phyloP scores from a whole-genome alignment of 30 jellyfish, hydroid and myxozoan species.

The Chironex yamaguchii region DNA sequence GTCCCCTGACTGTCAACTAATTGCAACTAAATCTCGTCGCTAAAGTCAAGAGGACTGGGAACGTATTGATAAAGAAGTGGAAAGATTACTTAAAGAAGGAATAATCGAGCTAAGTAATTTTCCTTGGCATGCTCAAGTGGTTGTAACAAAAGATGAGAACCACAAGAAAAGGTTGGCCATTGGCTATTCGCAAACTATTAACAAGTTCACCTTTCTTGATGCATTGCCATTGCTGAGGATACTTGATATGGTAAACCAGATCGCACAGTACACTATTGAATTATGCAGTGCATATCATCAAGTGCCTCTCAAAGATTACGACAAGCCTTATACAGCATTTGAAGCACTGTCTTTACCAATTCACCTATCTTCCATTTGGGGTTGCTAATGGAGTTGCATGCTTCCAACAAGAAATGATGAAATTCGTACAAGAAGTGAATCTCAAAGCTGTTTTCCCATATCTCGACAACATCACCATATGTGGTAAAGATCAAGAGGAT shows the following conservation, averaged over 20 bases:
- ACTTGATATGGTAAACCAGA: constrained; percentile 1
- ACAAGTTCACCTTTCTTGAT: constrained; percentile 22
- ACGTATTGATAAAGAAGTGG: constrained; percentile 45
- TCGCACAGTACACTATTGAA: constrained; percentile 50
- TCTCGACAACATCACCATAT: constrained; percentile 52
- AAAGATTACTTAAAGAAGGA: constrained; percentile 56
- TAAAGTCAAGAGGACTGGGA: constrained; percentile 33
- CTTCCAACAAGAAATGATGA: constrained; percentile 30
- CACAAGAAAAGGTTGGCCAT: constrained; percentile 37
- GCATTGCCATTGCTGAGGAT: constrained; percentile 40
- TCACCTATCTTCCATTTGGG: constrained; percentile 46
- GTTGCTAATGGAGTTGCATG: constrained; percentile 74
- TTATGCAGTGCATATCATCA: constrained; percentile 22
- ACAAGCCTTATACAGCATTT: constrained; percentile 37
- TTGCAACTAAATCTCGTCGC: constrained; percentile 71
- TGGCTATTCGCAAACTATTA: constrained; percentile 41
- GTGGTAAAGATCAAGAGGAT: constrained; percentile 58
- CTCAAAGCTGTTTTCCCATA: constrained; percentile 43
- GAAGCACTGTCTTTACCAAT: constrained; percentile 58
- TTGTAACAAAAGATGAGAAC: background rate
- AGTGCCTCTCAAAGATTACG: constrained; percentile 6
- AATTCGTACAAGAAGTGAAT: constrained; percentile 7
- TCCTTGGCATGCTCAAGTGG: constrained; percentile 77
- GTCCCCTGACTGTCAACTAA: constrained; percentile 60
- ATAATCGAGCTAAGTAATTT: constrained; percentile 66